Evolutionary conservation across 2,113 vertebrate species (phyloP).

Genomic region (Cebidichthys violaceus): DNA sequence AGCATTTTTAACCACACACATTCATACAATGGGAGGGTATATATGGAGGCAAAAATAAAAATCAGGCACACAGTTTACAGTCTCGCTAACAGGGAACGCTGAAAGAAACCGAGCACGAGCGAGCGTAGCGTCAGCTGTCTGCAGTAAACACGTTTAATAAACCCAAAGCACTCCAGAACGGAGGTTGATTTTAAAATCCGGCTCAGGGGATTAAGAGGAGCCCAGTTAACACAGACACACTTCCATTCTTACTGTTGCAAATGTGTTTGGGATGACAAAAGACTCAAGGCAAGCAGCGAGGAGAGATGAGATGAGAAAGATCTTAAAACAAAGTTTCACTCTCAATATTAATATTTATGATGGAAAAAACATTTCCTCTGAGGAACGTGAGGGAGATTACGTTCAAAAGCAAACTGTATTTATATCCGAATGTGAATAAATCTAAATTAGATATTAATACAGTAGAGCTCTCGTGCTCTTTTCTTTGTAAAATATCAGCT

Average conservation of each 20-base stretch:
- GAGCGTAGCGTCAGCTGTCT: neutral
- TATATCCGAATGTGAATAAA: neutral
- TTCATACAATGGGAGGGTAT: constrained; percentile 1
- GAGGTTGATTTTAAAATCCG: neutral
- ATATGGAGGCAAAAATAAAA: neutral
- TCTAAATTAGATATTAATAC: neutral
- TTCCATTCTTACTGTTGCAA: too few relatives aligned
- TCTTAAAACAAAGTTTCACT: neutral
- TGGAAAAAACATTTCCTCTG: neutral
- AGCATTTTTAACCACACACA: constrained; percentile 26
- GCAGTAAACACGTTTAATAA: neutral
- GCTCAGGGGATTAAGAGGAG: neutral
- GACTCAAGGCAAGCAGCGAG: neutral
- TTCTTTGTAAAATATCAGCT: neutral
- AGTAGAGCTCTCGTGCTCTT: neutral
- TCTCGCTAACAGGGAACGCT: neutral
- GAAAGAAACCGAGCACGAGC: neutral
- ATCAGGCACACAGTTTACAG: neutral
- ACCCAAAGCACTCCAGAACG: too few relatives aligned
- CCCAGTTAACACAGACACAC: too few relatives aligned
- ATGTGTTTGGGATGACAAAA: neutral
- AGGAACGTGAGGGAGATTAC: neutral
- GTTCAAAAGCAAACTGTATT: neutral
- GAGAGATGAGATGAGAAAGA: neutral
- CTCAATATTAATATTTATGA: neutral